These are phyloP conservation scores for Andricus curvator DNA, from an alignment of 2,888 invertebrate genomes.

Conservation along the genomic window DNA sequence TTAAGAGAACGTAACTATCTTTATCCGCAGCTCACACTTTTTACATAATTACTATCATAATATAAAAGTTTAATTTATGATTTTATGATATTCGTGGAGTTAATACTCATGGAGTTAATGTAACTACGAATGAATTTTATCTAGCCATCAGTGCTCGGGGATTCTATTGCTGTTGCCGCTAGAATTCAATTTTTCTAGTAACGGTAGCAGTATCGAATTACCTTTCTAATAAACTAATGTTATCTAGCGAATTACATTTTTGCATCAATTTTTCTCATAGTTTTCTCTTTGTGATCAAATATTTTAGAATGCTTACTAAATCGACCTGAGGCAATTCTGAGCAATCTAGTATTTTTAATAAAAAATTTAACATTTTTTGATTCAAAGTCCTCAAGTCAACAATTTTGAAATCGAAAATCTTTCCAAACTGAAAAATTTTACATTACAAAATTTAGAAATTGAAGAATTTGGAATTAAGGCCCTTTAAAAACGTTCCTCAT, in stretches of 20 bases:
- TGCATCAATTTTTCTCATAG: too few species aligned
- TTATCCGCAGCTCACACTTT: conserved; percentile 6
- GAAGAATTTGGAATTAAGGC: neutral
- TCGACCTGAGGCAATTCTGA: too few species aligned
- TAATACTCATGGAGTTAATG: neutral
- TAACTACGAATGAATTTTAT: neutral
- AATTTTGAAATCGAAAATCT: too few species aligned
- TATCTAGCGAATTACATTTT: too few species aligned
- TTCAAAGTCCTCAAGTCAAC: too few species aligned
- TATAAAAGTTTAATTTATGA: neutral
- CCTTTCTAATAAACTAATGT: too few species aligned
- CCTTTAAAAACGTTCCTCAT: neutral
- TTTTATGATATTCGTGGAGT: neutral
- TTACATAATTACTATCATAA: neutral
- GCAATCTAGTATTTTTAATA: too few species aligned
- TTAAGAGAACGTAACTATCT: conserved; percentile 26
- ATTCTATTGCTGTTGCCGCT: too few species aligned
- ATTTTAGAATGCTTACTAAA: too few species aligned
- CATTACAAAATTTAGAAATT: neutral
- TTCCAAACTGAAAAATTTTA: too few species aligned
- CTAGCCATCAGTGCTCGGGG: neutral
- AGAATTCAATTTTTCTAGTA: neutral
- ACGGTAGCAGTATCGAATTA: neutral
- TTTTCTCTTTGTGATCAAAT: too few species aligned
- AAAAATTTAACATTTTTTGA: too few species aligned